phyloP scores from a whole-genome alignment of 2,797 vertebrate species.

The Chiloscyllium punctatum region DNA sequence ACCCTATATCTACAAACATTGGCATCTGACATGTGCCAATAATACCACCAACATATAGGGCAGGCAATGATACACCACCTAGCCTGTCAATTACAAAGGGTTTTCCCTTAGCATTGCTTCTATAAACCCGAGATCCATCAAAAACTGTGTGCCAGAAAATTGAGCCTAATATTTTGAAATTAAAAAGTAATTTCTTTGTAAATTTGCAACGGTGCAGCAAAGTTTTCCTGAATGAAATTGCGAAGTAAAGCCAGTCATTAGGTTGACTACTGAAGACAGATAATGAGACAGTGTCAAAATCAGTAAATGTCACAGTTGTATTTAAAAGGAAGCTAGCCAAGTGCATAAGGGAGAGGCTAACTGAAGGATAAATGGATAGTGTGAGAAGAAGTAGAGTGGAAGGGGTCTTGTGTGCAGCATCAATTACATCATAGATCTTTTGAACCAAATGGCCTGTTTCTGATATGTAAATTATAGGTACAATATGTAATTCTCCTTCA shows the following conservation, averaged over 20 bases:
- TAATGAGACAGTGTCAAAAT: not conserved
- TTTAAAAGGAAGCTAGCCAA: not conserved
- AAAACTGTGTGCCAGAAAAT: not conserved
- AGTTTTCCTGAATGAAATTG: not conserved
- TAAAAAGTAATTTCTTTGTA: not conserved
- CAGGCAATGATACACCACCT: not conserved
- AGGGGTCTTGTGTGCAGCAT: not conserved
- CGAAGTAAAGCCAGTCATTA: not conserved
- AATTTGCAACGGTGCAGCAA: not conserved
- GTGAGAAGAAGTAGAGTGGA: not conserved
- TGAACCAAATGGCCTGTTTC: not conserved
- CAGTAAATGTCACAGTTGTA: not conserved
- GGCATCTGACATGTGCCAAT: too few relatives aligned
- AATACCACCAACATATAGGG: not conserved
- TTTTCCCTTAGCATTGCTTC: not conserved
- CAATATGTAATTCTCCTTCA: not conserved
- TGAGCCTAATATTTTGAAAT: not conserved
- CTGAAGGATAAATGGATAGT: not conserved
- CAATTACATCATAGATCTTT: not conserved
- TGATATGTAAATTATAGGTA: not conserved
- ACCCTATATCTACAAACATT: too few relatives aligned
- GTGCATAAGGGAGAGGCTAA: not conserved
- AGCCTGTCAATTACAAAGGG: not conserved
- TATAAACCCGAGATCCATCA: not conserved
- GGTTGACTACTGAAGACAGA: not conserved